A percentile compares a stretch with the other conserved stretches of the same genome.
Evolutionary conservation across 2,113 vertebrate genomes (phyloP).

Genomic region (Tiliqua scincoides): DNA sequence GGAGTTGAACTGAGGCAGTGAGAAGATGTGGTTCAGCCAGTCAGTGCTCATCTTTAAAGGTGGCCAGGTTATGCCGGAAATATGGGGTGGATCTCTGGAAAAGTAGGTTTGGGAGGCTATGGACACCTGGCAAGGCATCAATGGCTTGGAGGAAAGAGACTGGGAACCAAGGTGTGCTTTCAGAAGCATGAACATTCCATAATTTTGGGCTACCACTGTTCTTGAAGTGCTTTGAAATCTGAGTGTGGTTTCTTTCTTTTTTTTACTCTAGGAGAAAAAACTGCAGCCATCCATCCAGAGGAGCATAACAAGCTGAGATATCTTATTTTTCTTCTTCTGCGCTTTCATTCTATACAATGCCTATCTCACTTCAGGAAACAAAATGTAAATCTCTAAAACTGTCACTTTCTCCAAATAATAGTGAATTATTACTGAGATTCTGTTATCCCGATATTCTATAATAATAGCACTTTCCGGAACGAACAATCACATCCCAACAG

Average conservation of each 20-base stretch:
- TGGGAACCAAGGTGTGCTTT: not conserved
- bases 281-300: not conserved
- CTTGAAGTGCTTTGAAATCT: not conserved
- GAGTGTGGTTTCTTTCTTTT: not conserved
- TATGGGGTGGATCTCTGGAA: not conserved
- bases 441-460: conserved; percentile 25
- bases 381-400: conserved; percentile 43
- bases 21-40: too few relatives aligned
- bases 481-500: conserved; percentile 8
- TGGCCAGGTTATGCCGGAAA: not conserved
- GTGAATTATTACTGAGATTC: conserved; percentile 1
- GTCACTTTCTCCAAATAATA: conserved; percentile 19
- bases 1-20: not conserved
- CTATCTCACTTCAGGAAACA: conserved; percentile 31
- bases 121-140: not conserved
- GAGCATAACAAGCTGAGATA: not conserved
- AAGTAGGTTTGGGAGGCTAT: not conserved
- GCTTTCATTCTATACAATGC: not conserved
- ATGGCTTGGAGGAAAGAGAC: not conserved
- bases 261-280: not conserved
- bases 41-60: not conserved
- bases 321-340: not conserved
- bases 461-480: conserved; percentile 38
- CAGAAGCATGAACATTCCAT: not conserved
- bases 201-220: conserved; percentile 2